Evolutionary conservation across 92 coral and sea anemone genomes (phyloP), one percentile per base, ranked within the genome.

Genomic region (Muricea muricata): DNA sequence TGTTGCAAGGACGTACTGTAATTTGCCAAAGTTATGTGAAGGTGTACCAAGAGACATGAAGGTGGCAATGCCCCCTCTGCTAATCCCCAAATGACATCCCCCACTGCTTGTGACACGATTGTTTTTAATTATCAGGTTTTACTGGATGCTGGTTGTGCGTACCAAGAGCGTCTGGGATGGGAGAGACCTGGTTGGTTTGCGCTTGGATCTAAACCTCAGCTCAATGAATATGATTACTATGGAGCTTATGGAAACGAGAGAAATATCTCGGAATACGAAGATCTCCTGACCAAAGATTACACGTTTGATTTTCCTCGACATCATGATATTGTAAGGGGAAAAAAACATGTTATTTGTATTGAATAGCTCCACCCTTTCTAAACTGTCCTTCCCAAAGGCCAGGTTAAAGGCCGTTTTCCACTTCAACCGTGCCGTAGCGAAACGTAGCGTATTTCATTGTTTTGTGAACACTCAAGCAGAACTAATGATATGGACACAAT

Each of bases 171-270:
- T 6, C 93, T 93, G 71, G 99, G 99, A 42, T 97, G 99, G 99
- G 99, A 97, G 79, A 88, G 99, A 69, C 99, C 99, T 50, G 99
- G 99, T 29, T 97, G 99, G 99, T 97, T 97, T 79, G 87, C 86
- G 48, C 87, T 89, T 14, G 77, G 63, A 46, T 85, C 91, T 11
- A 84, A 87, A 81, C 92, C 99, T 29, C 91, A 93, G 94, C 95
- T 95, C 78, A 89, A 88, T 78, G 94, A 93, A 15, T 96, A 96
- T 85, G 99, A 96, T 70, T 96, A 88, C 65, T 96, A 96, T 73
- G 99, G 99, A 28, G 93, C 94, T 21, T 96, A 96, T 58, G 71
- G 8, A 10, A 56, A 34, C 17, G 70, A 78, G n/a, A 78, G 83
- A 57, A 95, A 91, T 18, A 52, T 80, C 5, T 74, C 80, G 31